Evolutionary conservation across 2,113 vertebrate genomes (phyloP), one percentile per base, ranked within the genome.

Genomic region (Chitala chitala): DNA sequence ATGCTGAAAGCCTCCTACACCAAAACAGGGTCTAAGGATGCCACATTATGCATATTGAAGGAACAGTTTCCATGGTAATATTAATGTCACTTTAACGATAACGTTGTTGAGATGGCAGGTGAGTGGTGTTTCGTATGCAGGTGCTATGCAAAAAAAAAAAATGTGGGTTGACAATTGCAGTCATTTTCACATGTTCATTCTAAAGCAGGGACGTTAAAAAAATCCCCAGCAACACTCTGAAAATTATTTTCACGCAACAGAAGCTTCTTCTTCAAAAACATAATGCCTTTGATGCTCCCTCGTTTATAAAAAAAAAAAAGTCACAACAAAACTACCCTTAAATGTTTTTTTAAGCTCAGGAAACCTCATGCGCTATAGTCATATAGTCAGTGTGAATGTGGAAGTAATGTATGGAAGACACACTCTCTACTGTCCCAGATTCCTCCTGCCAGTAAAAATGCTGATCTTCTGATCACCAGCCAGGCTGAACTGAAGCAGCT

Each of bases 41-140:
- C 71, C 50, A 78, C 42, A 1, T 71, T 74, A 69, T 63, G 66
- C 78, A 68, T 71, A 75, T 72, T 59, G 36, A 50, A 72, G 84
- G 80, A 75, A 80, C 83, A 83, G 88, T 90, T 90, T 86, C 87
- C 87, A 90, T 90, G 87, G 88, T 83, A 84, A 90, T 88, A 80
- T 79, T 86, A 85, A 89, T 89, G 87, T 84, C 85, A 82, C 81
- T 86, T 83, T 81, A 82, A 75, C 80, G 73, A 84, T 82, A 80
- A 82, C 80, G 82, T 85, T 80, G 83, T 80, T 78, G 83, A 84
- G 76, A 86, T 86, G 84, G 83, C 77, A 76, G 81, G 70, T 79
- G 83, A 77, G 79, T 79, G 66, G 75, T 73, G 71, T 83, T 86
- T 86, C 77, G 81, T 83, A 87, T 86, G 83, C 85, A 84, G 84